phyloP scores from a whole-genome alignment of 2,797 vertebrate species.

The Sebastolobus altivelis region DNA sequence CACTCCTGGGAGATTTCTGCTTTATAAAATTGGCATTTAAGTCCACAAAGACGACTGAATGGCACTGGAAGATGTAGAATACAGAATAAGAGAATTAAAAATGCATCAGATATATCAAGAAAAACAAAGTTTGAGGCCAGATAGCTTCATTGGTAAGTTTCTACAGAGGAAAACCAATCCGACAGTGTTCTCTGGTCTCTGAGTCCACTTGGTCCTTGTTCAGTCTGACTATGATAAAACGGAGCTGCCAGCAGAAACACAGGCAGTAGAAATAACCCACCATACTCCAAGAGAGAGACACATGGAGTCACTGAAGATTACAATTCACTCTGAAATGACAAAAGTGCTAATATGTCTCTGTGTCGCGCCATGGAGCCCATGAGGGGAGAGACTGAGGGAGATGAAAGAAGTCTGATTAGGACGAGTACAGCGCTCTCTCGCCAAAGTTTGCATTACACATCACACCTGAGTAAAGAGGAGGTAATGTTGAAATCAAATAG shows the following conservation, averaged over 20 bases:
- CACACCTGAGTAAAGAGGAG: slow-evolving; percentile 81
- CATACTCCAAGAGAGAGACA: slow-evolving; percentile 56
- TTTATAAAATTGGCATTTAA: slow-evolving; percentile 75
- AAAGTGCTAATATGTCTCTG: slow-evolving; percentile 79
- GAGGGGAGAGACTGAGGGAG: slow-evolving; percentile 49
- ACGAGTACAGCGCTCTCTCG: slow-evolving; percentile 57
- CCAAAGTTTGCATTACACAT: slow-evolving; percentile 67
- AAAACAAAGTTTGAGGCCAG: slow-evolving; percentile 61
- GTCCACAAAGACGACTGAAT: slow-evolving; percentile 68
- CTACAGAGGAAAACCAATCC: slow-evolving; percentile 46
- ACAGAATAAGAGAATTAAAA: slow-evolving; percentile 61
- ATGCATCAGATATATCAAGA: slow-evolving; percentile 56
- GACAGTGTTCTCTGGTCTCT: slow-evolving; percentile 78
- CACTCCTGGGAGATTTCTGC: slow-evolving; percentile 45
- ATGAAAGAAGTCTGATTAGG: slow-evolving; percentile 58
- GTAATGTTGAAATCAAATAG: slow-evolving; percentile 63
- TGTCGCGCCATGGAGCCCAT: slow-evolving; percentile 42
- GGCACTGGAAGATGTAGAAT: slow-evolving; percentile 73
- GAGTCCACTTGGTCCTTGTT: slow-evolving; percentile 75
- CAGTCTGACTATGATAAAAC: slow-evolving; percentile 60
- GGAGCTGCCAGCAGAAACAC: slow-evolving; percentile 68
- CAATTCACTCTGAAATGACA: slow-evolving; percentile 64
- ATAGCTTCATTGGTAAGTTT: slow-evolving; percentile 41
- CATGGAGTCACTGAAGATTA: slow-evolving; percentile 56
- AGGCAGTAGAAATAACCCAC: slow-evolving; percentile 60